Evolutionary conservation across 2,797 vertebrate species (phyloP).

Genomic region (Lepus oiostolus): DNA sequence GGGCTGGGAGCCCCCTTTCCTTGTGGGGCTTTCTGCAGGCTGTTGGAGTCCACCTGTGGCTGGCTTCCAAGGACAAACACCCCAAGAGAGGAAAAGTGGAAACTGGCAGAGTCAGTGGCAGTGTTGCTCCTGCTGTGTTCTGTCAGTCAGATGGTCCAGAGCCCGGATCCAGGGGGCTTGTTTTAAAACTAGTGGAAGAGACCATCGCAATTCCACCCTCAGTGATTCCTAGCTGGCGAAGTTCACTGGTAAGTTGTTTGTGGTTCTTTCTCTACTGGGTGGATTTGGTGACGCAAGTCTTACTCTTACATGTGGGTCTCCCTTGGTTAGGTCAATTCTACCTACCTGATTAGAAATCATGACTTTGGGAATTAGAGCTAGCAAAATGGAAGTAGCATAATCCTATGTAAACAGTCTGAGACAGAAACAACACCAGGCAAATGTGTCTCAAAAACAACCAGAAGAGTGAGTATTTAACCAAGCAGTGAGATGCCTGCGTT

Average conservation of each 20-base stretch:
- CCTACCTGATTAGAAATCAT: background rate
- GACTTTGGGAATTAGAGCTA: background rate
- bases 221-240: background rate
- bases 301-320: background rate
- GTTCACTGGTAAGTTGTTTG: background rate
- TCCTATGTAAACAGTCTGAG: background rate
- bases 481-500: too few relatives aligned
- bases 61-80: constrained; percentile 5
- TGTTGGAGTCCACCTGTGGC: background rate
- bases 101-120: background rate
- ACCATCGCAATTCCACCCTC: background rate
- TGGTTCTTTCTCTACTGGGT: background rate
- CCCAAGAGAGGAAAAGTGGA: background rate
- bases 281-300: background rate
- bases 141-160: background rate
- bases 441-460: background rate
- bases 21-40: background rate
- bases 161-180: background rate
- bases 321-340: background rate
- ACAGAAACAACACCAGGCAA: background rate
- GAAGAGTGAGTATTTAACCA: too few relatives aligned
- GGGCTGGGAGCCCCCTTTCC: background rate
- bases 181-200: background rate
- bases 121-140: background rate
- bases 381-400: background rate